Conservation (phyloP, 2,113 vertebrate genomes). For the Vombatus ursinus region DNA sequence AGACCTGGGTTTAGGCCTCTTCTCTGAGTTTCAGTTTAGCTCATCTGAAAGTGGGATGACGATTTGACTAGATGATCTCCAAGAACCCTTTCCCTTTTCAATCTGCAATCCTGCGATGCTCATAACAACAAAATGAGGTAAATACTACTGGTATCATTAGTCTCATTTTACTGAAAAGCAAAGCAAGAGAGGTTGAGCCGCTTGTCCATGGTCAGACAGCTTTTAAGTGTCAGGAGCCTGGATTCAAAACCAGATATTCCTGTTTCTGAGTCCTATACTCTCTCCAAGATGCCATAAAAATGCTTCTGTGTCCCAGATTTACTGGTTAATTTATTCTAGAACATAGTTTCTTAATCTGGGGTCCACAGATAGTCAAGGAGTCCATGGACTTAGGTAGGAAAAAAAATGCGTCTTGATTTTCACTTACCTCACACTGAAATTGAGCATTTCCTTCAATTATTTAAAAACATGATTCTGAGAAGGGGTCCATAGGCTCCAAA, state of each 20-base stretch:
- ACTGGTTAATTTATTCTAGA: neutral
- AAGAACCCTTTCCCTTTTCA: neutral
- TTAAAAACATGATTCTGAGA: conserved; percentile 10
- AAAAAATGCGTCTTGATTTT: neutral
- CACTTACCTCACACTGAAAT: conserved; percentile 9
- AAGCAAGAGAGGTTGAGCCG: neutral
- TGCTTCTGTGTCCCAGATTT: neutral
- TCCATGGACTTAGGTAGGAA: neutral
- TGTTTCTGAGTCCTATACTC: neutral
- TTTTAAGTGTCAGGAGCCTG: neutral
- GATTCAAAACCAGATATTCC: neutral
- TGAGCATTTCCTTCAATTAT: conserved; percentile 35
- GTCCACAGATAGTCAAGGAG: neutral
- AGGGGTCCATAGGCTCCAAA: neutral
- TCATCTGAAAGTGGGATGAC: neutral
- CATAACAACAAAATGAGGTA: neutral
- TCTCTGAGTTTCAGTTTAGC: neutral
- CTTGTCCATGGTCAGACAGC: neutral
- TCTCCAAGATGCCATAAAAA: neutral
- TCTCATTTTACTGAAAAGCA: neutral
- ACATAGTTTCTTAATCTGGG: neutral
- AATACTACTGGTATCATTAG: neutral
- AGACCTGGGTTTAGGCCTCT: neutral
- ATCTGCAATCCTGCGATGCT: neutral
- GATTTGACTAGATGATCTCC: neutral